A percentile compares a stretch with the other conserved stretches of the same genome.
Evolutionary conservation across 2,113 vertebrate genomes (phyloP).

Genomic region (Anoplopoma fimbria): DNA sequence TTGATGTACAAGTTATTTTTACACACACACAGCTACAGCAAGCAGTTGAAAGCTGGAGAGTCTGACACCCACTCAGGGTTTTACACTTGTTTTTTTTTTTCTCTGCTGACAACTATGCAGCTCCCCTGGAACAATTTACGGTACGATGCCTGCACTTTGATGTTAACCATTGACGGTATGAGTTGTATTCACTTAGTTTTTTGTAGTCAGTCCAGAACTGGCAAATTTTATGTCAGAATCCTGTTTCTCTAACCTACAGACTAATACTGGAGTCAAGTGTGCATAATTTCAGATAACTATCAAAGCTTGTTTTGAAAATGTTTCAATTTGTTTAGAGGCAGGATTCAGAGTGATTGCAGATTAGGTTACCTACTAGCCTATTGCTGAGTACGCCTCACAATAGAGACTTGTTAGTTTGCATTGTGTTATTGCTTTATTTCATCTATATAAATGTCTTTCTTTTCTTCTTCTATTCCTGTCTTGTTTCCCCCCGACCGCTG

Average conservation of each 20-base stretch:
- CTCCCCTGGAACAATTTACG: conserved; percentile 43
- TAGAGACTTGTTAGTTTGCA: conserved; percentile 7
- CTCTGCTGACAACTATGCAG: conserved; percentile 39
- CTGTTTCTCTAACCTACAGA: conserved; percentile 50
- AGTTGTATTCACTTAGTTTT: conserved; percentile 39
- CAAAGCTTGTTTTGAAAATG: conserved; percentile 54
- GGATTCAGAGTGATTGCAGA: conserved; percentile 36
- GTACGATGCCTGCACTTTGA: conserved; percentile 58
- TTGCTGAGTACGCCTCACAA: conserved; percentile 6
- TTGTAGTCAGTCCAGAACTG: conserved; percentile 56
- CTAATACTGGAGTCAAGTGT: conserved; percentile 45
- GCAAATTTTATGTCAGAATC: conserved; percentile 48
- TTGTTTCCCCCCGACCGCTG: not conserved
- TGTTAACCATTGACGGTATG: conserved; percentile 42
- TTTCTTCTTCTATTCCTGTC: not conserved
- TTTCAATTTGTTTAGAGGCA: conserved; percentile 46
- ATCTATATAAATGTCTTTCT: not conserved
- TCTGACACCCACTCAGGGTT: conserved; percentile 47
- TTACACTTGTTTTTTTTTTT: conserved; percentile 24
- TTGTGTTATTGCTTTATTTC: conserved; percentile 3
- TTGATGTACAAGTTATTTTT: conserved; percentile 15
- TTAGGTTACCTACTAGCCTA: conserved; percentile 22
- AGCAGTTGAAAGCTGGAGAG: conserved; percentile 34
- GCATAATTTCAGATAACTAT: conserved; percentile 31
- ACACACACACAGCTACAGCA: conserved; percentile 22